These are phyloP conservation scores for Oreohelix idahoensis DNA, from an alignment of 1,140 invertebrate genomes.

Conservation along the genomic window DNA sequence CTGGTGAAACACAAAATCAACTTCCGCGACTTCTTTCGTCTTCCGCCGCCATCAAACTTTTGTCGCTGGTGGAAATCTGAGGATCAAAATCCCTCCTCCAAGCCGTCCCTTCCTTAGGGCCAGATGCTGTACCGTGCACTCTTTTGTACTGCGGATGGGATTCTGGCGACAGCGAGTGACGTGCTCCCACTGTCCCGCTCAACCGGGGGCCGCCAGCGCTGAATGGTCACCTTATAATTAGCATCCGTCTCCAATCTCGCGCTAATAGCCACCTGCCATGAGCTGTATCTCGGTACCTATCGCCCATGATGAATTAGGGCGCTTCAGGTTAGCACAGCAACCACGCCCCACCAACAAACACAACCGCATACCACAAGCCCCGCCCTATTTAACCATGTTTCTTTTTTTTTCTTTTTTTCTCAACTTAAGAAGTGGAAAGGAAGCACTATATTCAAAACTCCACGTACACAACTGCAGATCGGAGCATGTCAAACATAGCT, in stretches of 20 bases:
- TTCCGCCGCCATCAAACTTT: background rate
- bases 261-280: background rate
- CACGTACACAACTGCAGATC: no score
- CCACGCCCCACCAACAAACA: background rate
- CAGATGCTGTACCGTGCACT: constrained; percentile 4
- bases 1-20: constrained; percentile 4
- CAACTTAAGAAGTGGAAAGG: no score
- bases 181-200: constrained; percentile 12
- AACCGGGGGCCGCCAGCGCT: background rate
- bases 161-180: constrained; percentile 9
- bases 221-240: constrained; percentile 15
- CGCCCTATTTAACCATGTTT: background rate
- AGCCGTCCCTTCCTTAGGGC: background rate
- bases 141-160: background rate
- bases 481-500: no score
- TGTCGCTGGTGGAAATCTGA: constrained; percentile 4
- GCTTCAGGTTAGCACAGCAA: background rate
- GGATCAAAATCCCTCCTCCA: background rate
- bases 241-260: background rate
- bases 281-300: background rate
- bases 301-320: constrained; percentile 1
- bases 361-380: background rate
- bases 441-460: no score
- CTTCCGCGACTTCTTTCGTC: background rate
- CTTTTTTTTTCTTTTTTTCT: no score